Conservation (phyloP, 2,113 vertebrate genomes). For the Bothrops jararaca region DNA sequence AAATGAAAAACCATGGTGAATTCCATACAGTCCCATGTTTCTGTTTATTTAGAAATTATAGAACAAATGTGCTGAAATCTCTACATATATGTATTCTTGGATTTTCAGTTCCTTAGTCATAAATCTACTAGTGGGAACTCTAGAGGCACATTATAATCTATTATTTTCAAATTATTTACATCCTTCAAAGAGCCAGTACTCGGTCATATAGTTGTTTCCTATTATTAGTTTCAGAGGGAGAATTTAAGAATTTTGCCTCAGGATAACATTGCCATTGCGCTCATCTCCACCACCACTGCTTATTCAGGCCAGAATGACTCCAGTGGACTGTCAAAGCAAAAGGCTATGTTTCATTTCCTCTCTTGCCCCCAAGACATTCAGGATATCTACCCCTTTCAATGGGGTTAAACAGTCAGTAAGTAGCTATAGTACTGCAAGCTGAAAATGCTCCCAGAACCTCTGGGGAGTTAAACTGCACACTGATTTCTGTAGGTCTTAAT, state of each 20-base stretch:
- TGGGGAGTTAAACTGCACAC: background rate
- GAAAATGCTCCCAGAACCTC: background rate
- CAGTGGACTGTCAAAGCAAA: background rate
- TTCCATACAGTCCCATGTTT: background rate
- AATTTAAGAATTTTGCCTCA: background rate
- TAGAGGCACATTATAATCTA: background rate
- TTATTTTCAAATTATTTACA: background rate
- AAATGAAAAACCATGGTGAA: background rate
- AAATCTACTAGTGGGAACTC: background rate
- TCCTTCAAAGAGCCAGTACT: background rate
- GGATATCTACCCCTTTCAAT: background rate
- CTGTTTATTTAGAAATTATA: background rate
- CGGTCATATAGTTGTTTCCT: background rate
- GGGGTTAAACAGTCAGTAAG: background rate
- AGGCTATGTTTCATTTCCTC: background rate
- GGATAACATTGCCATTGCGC: background rate
- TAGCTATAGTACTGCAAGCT: background rate
- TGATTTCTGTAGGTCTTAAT: background rate
- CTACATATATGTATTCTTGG: background rate
- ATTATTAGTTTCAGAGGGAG: background rate
- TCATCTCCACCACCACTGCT: background rate
- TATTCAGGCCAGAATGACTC: background rate
- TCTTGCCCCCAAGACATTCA: background rate
- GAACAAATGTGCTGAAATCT: background rate
- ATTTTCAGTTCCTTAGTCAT: background rate